Conservation (phyloP, 2,797 vertebrate species). For the Phyllotis vaccarum region DNA sequence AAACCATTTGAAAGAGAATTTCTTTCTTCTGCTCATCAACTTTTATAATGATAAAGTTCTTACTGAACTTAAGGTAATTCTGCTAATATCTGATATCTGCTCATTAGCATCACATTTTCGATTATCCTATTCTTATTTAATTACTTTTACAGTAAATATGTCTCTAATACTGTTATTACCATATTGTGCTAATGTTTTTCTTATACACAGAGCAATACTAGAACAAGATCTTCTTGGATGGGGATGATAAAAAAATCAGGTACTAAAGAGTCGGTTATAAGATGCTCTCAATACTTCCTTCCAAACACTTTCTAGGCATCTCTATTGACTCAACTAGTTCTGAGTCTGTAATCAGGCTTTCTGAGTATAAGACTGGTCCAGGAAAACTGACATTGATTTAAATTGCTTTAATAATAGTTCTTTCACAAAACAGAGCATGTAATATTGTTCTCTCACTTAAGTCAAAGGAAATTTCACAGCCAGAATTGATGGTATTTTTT, state of each 20-base stretch:
- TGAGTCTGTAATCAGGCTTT: slow-evolving; percentile 30
- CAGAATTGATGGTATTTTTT: slow-evolving; percentile 62
- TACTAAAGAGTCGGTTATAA: not conserved
- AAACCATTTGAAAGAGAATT: not conserved
- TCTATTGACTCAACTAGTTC: slow-evolving; percentile 22
- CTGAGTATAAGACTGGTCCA: slow-evolving; percentile 1
- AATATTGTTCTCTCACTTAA: slow-evolving; percentile 69
- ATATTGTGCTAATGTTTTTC: not conserved
- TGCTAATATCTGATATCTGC: not conserved
- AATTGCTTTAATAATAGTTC: slow-evolving; percentile 68
- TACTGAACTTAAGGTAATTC: not conserved
- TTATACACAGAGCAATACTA: not conserved
- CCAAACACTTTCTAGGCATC: not conserved
- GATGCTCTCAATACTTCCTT: not conserved
- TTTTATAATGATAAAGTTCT: not conserved
- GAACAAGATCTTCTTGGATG: not conserved
- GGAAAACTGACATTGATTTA: slow-evolving; percentile 64
- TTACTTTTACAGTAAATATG: not conserved
- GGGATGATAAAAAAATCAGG: not conserved
- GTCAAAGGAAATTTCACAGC: slow-evolving; percentile 69
- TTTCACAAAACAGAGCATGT: slow-evolving; percentile 53
- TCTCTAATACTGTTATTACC: not conserved
- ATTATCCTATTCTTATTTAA: not conserved
- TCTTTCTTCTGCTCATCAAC: not conserved
- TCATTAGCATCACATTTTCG: not conserved